Conservation (phyloP, 2,888 invertebrate species). For the Perizoma flavofasciatum region DNA sequence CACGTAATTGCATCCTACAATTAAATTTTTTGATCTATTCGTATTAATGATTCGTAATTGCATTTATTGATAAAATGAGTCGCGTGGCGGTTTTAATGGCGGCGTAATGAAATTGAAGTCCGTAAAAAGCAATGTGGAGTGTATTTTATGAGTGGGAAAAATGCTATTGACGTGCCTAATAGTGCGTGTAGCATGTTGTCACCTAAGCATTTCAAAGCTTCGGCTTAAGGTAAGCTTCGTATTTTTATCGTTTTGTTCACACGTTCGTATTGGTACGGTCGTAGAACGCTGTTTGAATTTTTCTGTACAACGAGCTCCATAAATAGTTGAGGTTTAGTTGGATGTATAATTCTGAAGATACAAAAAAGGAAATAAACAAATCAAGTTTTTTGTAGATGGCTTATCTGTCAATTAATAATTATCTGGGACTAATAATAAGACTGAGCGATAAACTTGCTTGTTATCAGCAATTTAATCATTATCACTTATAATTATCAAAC, state of each 20-base stretch:
- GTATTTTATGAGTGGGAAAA: conserved; percentile 17
- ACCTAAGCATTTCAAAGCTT: conserved; percentile 15
- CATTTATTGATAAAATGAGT: conserved; percentile 65
- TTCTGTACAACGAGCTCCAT: too few species aligned
- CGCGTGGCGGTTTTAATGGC: conserved; percentile 39
- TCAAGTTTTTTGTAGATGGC: too few species aligned
- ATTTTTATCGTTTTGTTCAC: conserved; percentile 18
- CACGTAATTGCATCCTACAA: conserved; percentile 52
- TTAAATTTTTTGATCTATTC: conserved; percentile 70
- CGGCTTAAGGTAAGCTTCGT: neutral
- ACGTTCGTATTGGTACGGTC: neutral
- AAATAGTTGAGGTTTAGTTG: too few species aligned
- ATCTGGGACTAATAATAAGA: too few species aligned
- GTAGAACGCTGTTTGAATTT: neutral
- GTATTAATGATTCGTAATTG: conserved; percentile 74
- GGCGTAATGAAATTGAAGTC: conserved; percentile 39
- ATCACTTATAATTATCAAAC: too few species aligned
- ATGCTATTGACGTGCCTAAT: conserved; percentile 24
- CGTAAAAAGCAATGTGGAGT: conserved; percentile 29
- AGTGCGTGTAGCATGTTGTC: conserved; percentile 19
- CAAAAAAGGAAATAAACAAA: too few species aligned
- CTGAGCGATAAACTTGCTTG: too few species aligned
- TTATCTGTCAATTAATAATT: too few species aligned
- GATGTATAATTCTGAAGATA: too few species aligned
- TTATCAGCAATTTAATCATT: too few species aligned